Evolutionary conservation across 2,797 vertebrate genomes (phyloP).

Genomic region (Orestias chungarensis): DNA sequence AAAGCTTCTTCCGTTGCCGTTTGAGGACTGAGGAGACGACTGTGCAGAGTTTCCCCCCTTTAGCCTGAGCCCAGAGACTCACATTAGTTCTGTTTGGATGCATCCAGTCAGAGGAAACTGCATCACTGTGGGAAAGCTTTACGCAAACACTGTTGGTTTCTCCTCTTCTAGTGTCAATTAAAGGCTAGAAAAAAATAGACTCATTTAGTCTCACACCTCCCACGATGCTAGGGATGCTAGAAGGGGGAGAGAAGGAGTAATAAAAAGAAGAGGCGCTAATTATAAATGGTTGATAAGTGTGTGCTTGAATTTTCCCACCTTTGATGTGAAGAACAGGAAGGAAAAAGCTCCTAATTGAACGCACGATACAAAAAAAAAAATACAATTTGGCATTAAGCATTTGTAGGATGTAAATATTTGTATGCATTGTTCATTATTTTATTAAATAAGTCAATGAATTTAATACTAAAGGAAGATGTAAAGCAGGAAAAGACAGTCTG

Average conservation of each 20-base stretch:
- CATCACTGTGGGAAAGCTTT: slow-evolving; percentile 16
- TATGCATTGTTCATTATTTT: neutral
- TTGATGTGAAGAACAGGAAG: slow-evolving; percentile 35
- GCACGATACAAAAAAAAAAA: neutral
- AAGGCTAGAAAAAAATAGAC: slow-evolving; percentile 23
- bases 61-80: slow-evolving; percentile 41
- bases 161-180: slow-evolving; percentile 33
- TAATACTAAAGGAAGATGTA: no score
- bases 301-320: slow-evolving; percentile 20
- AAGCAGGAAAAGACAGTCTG: neutral
- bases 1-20: slow-evolving; percentile 5
- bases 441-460: neutral
- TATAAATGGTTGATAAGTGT: slow-evolving; percentile 55
- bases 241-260: slow-evolving; percentile 6
- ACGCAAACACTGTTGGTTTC: slow-evolving; percentile 21
- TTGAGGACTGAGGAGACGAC: slow-evolving; percentile 37
- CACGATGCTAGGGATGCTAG: slow-evolving; percentile 21
- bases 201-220: slow-evolving; percentile 24
- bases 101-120: slow-evolving; percentile 34
- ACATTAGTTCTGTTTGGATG: slow-evolving; percentile 45
- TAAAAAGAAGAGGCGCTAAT: slow-evolving; percentile 29
- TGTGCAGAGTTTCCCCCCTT: slow-evolving; percentile 37
- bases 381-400: neutral
- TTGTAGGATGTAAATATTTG: neutral
- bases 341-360: neutral